phyloP scores from a whole-genome alignment of 1,140 invertebrate genomes.

The Drosophila parvula region DNA sequence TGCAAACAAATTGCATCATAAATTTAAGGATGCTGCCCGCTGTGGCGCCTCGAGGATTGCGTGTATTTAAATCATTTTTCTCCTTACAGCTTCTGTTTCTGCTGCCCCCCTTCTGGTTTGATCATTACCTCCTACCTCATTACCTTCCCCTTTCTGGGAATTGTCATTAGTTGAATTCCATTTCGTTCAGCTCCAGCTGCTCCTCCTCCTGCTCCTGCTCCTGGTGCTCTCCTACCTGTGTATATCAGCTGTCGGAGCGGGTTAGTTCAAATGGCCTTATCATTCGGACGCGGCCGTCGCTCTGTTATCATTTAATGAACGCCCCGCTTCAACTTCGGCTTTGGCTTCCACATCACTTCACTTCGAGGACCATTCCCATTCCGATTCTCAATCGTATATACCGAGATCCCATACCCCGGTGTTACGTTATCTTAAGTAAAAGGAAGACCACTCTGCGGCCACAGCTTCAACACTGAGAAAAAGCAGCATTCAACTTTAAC shows the following conservation, averaged over 20 bases:
- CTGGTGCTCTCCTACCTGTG: constrained; percentile 10
- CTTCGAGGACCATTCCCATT: constrained; percentile 4
- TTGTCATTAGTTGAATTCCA: constrained; percentile 4
- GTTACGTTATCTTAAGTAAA: constrained; percentile 35
- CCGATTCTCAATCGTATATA: constrained; percentile 1
- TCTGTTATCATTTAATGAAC: constrained; percentile 78
- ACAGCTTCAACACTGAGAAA: constrained; percentile 8
- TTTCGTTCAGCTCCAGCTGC: background rate
- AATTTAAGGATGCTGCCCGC: constrained; percentile 48
- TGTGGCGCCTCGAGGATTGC: constrained; percentile 67
- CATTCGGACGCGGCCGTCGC: constrained; percentile 44
- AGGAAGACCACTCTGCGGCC: constrained; percentile 27
- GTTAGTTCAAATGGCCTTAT: constrained; percentile 57
- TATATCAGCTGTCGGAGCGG: constrained; percentile 15
- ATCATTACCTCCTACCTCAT: constrained; percentile 13
- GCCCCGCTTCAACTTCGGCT: constrained; percentile 33
- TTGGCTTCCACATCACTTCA: constrained; percentile 10
- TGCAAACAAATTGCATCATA: constrained; percentile 58
- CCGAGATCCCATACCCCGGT: background rate
- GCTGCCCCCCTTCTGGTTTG: constrained; percentile 7
- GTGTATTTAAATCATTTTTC: constrained; percentile 71
- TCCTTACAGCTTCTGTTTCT: constrained; percentile 62
- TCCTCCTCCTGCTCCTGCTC: background rate
- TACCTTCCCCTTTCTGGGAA: too few relatives aligned
- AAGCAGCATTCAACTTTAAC: background rate